A percentile compares a stretch with the other conserved stretches of the same genome.
These are phyloP conservation scores for Meda fulgida DNA, from an alignment of 2,797 vertebrate genomes.

Conservation along the genomic window DNA sequence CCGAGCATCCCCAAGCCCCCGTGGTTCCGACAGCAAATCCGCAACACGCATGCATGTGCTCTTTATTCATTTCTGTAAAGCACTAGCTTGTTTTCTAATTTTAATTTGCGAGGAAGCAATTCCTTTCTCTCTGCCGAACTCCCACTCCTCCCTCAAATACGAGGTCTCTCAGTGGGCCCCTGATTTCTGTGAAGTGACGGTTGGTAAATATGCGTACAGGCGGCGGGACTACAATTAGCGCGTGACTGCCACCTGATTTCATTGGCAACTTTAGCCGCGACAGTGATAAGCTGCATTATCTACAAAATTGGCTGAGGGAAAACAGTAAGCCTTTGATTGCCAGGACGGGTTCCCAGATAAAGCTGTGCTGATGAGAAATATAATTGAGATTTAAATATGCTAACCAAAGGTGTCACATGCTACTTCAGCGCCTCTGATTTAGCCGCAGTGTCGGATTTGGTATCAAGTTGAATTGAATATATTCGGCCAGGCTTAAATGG, in stretches of 20 bases:
- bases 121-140: constrained; percentile 70
- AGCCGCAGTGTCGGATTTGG: constrained; percentile 93
- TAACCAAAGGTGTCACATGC: constrained; percentile 98
- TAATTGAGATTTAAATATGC: constrained; percentile 99
- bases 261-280: constrained; percentile 98
- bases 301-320: constrained; percentile 99
- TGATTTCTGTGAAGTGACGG: constrained; percentile 99
- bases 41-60: constrained; percentile 41
- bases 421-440: constrained; percentile 94
- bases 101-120: constrained; percentile 98
- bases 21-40: constrained; percentile 74
- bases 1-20: constrained; percentile 74
- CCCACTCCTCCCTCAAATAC: constrained; percentile 70
- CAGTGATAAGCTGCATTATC: constrained; percentile 99
- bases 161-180: constrained; percentile 94
- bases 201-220: constrained; percentile 99
- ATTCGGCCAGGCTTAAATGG: constrained; percentile 84
- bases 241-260: constrained; percentile 96
- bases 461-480: constrained; percentile 89
- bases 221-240: constrained; percentile 92
- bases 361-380: constrained; percentile 99
- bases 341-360: constrained; percentile 99
- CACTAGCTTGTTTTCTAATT: constrained; percentile 98
- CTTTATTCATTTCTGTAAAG: constrained; percentile 89
- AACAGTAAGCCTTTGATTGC: constrained; percentile 99